Evolutionary conservation across 2,113 vertebrate genomes (phyloP).

Genomic region (Dascyllus trimaculatus): DNA sequence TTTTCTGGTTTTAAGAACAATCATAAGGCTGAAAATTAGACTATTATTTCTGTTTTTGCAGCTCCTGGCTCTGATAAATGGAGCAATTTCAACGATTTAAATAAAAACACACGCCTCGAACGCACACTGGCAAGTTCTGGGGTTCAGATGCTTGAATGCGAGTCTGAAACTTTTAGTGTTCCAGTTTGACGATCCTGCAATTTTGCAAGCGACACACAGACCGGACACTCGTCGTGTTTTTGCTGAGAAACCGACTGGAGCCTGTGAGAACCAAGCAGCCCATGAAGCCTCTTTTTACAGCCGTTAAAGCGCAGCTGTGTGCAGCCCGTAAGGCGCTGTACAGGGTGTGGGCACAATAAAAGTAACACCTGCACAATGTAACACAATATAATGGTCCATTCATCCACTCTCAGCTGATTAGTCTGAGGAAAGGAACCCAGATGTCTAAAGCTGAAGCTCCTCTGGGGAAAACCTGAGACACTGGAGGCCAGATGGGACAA

Average conservation of each 20-base stretch:
- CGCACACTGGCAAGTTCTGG: too few relatives aligned
- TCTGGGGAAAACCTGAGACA: neutral
- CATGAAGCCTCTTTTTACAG: neutral
- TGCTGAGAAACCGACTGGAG: constrained; percentile 2
- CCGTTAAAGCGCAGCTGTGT: constrained; percentile 13
- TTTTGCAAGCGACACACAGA: too few relatives aligned
- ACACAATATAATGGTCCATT: neutral
- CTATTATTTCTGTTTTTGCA: too few relatives aligned
- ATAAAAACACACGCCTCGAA: too few relatives aligned
- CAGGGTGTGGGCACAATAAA: constrained; percentile 18
- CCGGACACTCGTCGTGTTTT: too few relatives aligned
- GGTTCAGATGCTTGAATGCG: too few relatives aligned
- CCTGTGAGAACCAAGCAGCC: neutral
- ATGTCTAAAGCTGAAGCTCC: neutral
- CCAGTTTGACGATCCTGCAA: too few relatives aligned
- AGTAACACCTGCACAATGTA: neutral
- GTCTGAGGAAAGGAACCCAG: neutral
- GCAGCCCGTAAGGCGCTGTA: neutral
- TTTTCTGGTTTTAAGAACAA: too few relatives aligned
- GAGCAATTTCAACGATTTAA: too few relatives aligned
- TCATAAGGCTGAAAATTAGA: too few relatives aligned
- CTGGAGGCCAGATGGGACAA: constrained; percentile 1
- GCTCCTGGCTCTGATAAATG: too few relatives aligned
- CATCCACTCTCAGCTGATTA: neutral
- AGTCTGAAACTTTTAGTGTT: too few relatives aligned